These are phyloP conservation scores for Antechinus flavipes DNA, from an alignment of 2,113 vertebrate species.

Conservation along the genomic window DNA sequence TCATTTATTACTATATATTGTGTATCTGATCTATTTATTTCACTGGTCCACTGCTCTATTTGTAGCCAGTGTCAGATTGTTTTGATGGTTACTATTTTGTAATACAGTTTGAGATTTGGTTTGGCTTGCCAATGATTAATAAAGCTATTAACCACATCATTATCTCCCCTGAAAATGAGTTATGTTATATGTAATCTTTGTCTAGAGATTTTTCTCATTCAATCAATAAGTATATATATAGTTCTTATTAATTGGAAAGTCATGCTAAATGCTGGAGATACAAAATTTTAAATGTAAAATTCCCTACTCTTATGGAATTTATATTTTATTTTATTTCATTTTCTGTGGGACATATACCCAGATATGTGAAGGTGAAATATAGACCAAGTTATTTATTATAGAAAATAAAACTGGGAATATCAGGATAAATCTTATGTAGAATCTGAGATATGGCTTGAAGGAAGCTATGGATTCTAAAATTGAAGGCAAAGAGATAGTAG, in stretches of 20 bases:
- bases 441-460: not conserved
- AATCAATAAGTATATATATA: not conserved
- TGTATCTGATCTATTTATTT: too few relatives aligned
- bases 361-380: not conserved
- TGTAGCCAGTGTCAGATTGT: too few relatives aligned
- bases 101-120: too few relatives aligned
- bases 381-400: not conserved
- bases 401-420: not conserved
- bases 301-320: not conserved
- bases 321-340: not conserved
- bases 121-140: not conserved
- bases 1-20: too few relatives aligned
- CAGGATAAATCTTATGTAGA: not conserved
- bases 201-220: not conserved
- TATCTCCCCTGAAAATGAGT: not conserved
- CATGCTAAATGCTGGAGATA: not conserved
- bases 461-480: not conserved
- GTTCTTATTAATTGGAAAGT: not conserved
- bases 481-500: not conserved
- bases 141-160: not conserved
- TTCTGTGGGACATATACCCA: not conserved
- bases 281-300: not conserved
- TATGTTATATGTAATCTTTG: not conserved
- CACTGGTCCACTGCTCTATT: too few relatives aligned
- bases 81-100: too few relatives aligned